A percentile compares a stretch with the other conserved stretches of the same genome.
phyloP scores from a whole-genome alignment of 2,113 vertebrate species.

The Donacobius atricapilla region DNA sequence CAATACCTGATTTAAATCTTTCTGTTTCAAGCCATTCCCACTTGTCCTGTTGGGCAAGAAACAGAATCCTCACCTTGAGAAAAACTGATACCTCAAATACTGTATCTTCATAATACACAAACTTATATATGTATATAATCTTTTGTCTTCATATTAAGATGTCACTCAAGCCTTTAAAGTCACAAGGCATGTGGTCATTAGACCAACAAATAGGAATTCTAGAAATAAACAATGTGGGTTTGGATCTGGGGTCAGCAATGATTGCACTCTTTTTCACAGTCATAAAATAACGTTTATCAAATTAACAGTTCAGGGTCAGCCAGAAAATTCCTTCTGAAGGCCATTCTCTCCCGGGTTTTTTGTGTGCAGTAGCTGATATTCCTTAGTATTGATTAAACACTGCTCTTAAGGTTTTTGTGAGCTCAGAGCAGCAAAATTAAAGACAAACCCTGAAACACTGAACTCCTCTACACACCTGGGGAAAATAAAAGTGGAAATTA shows the following conservation, averaged over 20 bases:
- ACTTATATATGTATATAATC: neutral
- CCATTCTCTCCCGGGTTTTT: neutral
- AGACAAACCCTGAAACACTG: neutral
- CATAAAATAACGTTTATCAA: neutral
- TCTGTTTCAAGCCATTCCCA: neutral
- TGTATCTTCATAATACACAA: neutral
- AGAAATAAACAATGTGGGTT: neutral
- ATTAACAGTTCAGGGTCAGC: neutral
- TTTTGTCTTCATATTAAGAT: neutral
- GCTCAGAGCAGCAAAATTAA: neutral
- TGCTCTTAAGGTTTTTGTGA: neutral
- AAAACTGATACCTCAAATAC: neutral
- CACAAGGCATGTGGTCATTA: neutral
- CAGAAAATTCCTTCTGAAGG: neutral
- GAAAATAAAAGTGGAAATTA: neutral
- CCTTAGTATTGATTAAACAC: neutral
- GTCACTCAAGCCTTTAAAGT: neutral
- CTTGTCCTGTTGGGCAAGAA: neutral
- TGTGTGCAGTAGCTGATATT: neutral
- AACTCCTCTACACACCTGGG: neutral
- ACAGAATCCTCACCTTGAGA: neutral
- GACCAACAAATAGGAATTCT: neutral
- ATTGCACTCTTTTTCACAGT: neutral
- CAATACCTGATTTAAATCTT: neutral
- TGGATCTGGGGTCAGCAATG: neutral